A percentile compares a stretch with the other conserved stretches of the same genome.
Conservation (phyloP, 2,888 invertebrate species). For the Sphaeridia pumilis region DNA sequence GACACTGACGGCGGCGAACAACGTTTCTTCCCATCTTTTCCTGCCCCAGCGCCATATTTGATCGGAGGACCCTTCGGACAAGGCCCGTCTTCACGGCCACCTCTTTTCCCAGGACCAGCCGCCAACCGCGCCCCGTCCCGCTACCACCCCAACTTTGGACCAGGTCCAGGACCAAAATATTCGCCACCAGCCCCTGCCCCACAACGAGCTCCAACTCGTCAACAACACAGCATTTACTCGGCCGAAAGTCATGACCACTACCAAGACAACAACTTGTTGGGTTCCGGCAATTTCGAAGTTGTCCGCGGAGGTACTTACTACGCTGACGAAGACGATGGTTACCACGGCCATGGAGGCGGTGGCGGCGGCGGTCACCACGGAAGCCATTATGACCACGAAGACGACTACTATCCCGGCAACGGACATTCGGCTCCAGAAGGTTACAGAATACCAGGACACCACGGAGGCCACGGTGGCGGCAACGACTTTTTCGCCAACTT, state of each 20-base stretch:
- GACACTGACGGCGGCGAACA: slow-evolving; percentile 32
- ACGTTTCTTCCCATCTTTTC: slow-evolving; percentile 33
- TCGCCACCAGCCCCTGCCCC: slow-evolving; percentile 20
- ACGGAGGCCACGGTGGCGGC: slow-evolving; percentile 28
- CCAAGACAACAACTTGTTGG: slow-evolving; percentile 52
- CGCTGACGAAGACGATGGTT: slow-evolving; percentile 49
- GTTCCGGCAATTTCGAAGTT: slow-evolving; percentile 77
- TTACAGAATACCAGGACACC: slow-evolving; percentile 49
- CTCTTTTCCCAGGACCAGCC: slow-evolving; percentile 32
- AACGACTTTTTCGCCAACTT: slow-evolving; percentile 79
- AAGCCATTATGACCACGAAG: slow-evolving; percentile 57
- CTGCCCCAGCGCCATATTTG: slow-evolving; percentile 24
- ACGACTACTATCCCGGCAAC: slow-evolving; percentile 52
- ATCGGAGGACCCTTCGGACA: slow-evolving; percentile 20
- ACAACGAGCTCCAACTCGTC: slow-evolving; percentile 25
- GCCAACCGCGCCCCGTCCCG: slow-evolving; percentile 33
- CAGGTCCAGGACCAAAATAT: slow-evolving; percentile 18
- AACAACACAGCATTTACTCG: slow-evolving; percentile 19
- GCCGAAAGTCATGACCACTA: slow-evolving; percentile 38
- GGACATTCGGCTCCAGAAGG: slow-evolving; percentile 43
- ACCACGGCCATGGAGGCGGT: slow-evolving; percentile 43
- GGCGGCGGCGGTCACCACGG: slow-evolving; percentile 64
- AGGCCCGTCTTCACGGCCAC: slow-evolving; percentile 22
- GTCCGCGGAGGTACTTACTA: slow-evolving; percentile 73
- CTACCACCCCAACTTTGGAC: slow-evolving; percentile 27